Evolutionary conservation across 1,140 invertebrate genomes (phyloP).

Genomic region (Ips typographus): DNA sequence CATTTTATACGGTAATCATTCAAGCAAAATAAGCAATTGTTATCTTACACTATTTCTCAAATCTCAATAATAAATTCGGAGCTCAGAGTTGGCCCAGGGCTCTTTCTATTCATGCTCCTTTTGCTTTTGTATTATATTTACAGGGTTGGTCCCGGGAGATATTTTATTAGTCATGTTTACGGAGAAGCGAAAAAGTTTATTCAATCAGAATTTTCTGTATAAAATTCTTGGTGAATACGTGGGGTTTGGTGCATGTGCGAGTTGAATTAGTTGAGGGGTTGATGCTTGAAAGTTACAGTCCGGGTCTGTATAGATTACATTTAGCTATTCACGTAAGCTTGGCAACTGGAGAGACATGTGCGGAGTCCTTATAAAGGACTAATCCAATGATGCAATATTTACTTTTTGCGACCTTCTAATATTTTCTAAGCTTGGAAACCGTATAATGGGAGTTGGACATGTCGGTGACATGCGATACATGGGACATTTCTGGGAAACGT

Average conservation of each 20-base stretch:
- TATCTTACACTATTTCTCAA: slow-evolving; percentile 36
- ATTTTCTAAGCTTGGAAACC: slow-evolving; percentile 39
- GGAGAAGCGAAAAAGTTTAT: not conserved
- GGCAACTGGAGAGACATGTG: slow-evolving; percentile 7
- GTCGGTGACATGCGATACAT: slow-evolving; percentile 20
- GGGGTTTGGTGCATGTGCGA: not conserved
- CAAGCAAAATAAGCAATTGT: slow-evolving; percentile 37
- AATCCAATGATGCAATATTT: slow-evolving; percentile 43
- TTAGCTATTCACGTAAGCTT: slow-evolving; percentile 11
- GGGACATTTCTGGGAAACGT: no score
- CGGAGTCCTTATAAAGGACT: slow-evolving; percentile 41
- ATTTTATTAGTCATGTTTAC: not conserved
- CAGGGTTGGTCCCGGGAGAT: slow-evolving; percentile 6
- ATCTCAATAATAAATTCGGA: slow-evolving; percentile 37
- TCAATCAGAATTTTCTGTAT: not conserved
- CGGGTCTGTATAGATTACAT: not conserved
- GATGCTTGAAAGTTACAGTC: not conserved
- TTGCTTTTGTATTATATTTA: slow-evolving; percentile 19
- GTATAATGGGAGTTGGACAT: slow-evolving; percentile 24
- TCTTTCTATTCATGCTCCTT: slow-evolving; percentile 18
- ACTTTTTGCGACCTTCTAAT: slow-evolving; percentile 35
- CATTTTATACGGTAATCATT: slow-evolving; percentile 36
- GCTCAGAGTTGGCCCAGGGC: slow-evolving; percentile 28
- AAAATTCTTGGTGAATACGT: not conserved
- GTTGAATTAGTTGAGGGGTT: not conserved